phyloP scores from a whole-genome alignment of 2,797 vertebrate genomes.

The Gymnoscopelus braueri region DNA sequence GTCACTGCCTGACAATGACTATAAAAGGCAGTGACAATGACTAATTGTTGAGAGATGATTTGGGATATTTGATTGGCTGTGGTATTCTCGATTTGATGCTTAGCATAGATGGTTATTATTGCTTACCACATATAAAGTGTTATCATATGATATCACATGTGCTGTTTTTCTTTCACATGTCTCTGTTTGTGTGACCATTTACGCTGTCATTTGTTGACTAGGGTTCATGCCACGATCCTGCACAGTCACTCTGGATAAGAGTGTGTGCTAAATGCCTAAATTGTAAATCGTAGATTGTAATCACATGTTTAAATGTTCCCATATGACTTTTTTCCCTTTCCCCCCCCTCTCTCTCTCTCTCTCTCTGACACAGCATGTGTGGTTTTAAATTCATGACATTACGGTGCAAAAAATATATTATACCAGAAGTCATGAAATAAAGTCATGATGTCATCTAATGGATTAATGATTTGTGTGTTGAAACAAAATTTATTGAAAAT shows the following conservation, averaged over 20 bases:
- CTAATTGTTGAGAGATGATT: no score
- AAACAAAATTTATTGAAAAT: slow-evolving; percentile 35
- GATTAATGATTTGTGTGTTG: slow-evolving; percentile 34
- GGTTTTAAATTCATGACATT: background rate
- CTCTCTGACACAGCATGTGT: background rate
- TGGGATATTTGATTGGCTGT: no score
- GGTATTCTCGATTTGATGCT: no score
- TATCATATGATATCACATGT: slow-evolving; percentile 3
- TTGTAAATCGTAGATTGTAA: no score
- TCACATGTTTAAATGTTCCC: slow-evolving; percentile 25
- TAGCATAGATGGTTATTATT: background rate
- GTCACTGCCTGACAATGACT: background rate
- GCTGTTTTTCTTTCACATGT: no score
- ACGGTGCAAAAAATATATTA: background rate
- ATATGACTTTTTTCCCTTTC: slow-evolving; percentile 1
- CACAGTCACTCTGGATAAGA: no score
- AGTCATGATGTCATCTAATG: slow-evolving; percentile 3
- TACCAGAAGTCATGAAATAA: background rate
- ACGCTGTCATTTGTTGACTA: no score
- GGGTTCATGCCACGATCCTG: no score
- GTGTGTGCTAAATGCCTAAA: no score
- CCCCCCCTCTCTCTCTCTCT: background rate
- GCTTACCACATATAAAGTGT: background rate
- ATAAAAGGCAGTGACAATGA: no score
- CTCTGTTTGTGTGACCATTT: no score